Conservation (phyloP, 2,113 vertebrate genomes). For the Morone saxatilis region DNA sequence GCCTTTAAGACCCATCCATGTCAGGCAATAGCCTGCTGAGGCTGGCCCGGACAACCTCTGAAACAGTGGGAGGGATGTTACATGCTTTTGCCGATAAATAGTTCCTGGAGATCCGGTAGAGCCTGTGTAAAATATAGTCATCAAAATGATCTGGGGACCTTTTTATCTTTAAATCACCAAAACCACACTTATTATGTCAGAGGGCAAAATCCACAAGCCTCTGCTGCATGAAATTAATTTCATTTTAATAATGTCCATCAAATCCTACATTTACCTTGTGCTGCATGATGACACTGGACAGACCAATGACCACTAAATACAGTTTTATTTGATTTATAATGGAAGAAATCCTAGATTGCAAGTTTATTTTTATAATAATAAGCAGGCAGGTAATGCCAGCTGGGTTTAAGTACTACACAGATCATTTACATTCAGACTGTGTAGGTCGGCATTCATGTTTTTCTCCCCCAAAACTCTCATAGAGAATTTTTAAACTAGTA, state of each 20-base stretch:
- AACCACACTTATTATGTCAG: not conserved
- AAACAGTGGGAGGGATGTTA: too few species aligned
- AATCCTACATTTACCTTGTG: not conserved
- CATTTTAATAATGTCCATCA: not conserved
- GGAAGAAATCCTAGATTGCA: not conserved
- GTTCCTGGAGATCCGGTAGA: not conserved
- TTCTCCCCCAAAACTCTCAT: not conserved
- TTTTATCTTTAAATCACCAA: not conserved
- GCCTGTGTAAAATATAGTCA: not conserved
- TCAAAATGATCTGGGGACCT: not conserved
- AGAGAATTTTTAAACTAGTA: not conserved
- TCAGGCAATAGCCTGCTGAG: not conserved
- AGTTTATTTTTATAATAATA: not conserved
- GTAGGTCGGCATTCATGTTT: too few species aligned
- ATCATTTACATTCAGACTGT: not conserved
- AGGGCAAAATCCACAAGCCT: constrained; percentile 2
- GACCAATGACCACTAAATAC: not conserved
- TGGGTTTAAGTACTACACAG: not conserved
- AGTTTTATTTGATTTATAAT: too few species aligned
- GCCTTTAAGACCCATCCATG: not conserved
- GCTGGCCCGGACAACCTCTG: too few species aligned
- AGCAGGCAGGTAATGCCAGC: not conserved
- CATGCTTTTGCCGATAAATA: not conserved
- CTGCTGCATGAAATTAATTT: not conserved
- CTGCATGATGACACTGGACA: not conserved